Conservation (phyloP, 2,113 vertebrate genomes). For the Lamprologus sp. region DNA sequence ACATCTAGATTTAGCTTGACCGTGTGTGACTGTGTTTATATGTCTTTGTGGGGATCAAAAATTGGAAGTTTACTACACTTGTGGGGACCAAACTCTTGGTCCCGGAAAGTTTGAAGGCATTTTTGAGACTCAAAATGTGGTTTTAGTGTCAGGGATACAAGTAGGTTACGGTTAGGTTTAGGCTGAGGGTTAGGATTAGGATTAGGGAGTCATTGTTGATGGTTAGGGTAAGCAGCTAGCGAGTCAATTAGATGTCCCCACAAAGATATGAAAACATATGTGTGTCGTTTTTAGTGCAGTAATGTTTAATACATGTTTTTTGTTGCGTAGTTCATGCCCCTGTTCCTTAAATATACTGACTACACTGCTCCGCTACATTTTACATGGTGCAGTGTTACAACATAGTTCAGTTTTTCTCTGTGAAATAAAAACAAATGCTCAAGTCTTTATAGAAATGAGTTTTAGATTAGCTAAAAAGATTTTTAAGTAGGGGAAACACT, state of each 20-base stretch:
- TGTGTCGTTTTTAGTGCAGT: background rate
- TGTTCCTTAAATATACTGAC: background rate
- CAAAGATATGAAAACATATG: background rate
- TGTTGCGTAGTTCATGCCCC: background rate
- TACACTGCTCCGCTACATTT: background rate
- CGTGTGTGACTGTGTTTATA: background rate
- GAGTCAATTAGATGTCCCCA: background rate
- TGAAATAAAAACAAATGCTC: background rate
- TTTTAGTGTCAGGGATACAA: background rate
- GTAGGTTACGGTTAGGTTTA: fast-evolving
- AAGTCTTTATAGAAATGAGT: background rate
- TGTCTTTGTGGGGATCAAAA: background rate
- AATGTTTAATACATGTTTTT: background rate
- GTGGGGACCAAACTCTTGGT: background rate
- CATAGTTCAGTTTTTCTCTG: background rate
- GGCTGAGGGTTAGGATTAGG: fast-evolving
- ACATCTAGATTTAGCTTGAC: background rate
- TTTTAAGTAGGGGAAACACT: background rate
- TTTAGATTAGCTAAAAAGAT: background rate
- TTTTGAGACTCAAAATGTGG: background rate
- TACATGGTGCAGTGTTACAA: background rate
- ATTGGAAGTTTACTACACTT: background rate
- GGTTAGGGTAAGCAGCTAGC: fast-evolving
- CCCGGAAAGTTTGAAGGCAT: background rate
- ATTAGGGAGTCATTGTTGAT: background rate